These are phyloP conservation scores for Holotrichia oblita DNA, from an alignment of 1,140 invertebrate genomes.

Conservation along the genomic window DNA sequence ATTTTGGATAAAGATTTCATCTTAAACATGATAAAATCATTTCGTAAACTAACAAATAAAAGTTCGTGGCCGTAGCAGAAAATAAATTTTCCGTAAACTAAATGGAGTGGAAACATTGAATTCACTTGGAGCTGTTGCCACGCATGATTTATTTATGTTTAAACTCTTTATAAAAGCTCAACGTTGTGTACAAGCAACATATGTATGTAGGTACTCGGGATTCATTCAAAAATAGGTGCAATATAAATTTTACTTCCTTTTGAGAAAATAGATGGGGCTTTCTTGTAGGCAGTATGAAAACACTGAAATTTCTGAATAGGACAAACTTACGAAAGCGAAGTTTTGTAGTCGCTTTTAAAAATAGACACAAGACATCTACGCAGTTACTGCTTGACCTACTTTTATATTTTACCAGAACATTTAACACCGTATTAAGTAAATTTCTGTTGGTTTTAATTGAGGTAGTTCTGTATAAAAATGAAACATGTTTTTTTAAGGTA, in stretches of 20 bases:
- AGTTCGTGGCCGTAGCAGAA: too few relatives aligned
- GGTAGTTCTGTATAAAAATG: too few relatives aligned
- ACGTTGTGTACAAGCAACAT: background rate
- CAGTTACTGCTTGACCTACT: background rate
- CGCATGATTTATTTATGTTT: constrained; percentile 13
- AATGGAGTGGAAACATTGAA: background rate
- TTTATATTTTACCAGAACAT: too few relatives aligned
- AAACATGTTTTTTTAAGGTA: too few relatives aligned
- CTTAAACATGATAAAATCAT: too few relatives aligned
- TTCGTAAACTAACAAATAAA: too few relatives aligned
- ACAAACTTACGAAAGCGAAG: too few relatives aligned
- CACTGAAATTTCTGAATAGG: background rate
- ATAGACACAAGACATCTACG: background rate
- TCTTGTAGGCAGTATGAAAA: background rate
- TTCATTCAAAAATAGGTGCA: background rate
- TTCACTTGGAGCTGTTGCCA: background rate
- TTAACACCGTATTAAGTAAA: too few relatives aligned
- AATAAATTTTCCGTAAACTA: background rate
- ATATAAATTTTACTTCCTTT: background rate
- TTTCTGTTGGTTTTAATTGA: too few relatives aligned
- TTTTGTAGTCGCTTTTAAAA: background rate
- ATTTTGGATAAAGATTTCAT: too few relatives aligned
- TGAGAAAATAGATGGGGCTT: background rate
- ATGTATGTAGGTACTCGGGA: background rate
- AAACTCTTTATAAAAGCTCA: background rate